Evolutionary conservation across 2,113 vertebrate species (phyloP).

Genomic region (Tonatia bakeri): DNA sequence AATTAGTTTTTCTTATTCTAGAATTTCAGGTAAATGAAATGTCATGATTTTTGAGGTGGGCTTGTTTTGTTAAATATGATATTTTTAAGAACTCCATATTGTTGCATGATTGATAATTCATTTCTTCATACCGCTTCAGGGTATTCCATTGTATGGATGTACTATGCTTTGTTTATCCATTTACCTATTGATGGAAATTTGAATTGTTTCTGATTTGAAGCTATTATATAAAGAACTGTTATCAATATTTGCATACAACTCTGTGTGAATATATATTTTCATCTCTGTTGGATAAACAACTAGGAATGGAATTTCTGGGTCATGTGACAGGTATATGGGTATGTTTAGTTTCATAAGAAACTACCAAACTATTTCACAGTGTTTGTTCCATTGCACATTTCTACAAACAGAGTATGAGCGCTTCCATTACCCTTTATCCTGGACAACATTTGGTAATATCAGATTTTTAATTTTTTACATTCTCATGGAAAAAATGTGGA

Average conservation of each 20-base stretch:
- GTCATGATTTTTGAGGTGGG: not conserved
- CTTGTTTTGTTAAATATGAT: conserved; percentile 9
- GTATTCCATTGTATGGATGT: not conserved
- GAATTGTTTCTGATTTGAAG: not conserved
- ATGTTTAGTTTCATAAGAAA: conserved; percentile 20
- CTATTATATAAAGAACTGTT: conserved; percentile 5
- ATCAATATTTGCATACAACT: not conserved
- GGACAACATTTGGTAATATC: not conserved
- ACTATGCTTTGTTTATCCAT: not conserved
- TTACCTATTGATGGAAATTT: not conserved
- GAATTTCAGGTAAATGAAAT: conserved; percentile 15
- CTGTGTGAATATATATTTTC: not conserved
- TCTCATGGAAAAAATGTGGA: not conserved
- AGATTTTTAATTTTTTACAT: not conserved
- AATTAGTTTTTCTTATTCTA: conserved; percentile 21
- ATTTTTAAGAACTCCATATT: not conserved
- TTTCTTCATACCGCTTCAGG: not conserved
- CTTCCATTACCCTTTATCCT: not conserved
- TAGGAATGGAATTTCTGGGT: not conserved
- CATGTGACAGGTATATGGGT: not conserved
- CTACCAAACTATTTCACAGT: not conserved
- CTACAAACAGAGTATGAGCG: not conserved
- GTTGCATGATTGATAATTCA: not conserved
- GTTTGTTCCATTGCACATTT: not conserved
- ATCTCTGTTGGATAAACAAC: not conserved